Percentiles rank a stretch among this genome's conserved stretches.
phyloP scores from a whole-genome alignment of 37 sponge, comb jelly and placozoan genomes.

The Mnemiopsis leidyi region DNA sequence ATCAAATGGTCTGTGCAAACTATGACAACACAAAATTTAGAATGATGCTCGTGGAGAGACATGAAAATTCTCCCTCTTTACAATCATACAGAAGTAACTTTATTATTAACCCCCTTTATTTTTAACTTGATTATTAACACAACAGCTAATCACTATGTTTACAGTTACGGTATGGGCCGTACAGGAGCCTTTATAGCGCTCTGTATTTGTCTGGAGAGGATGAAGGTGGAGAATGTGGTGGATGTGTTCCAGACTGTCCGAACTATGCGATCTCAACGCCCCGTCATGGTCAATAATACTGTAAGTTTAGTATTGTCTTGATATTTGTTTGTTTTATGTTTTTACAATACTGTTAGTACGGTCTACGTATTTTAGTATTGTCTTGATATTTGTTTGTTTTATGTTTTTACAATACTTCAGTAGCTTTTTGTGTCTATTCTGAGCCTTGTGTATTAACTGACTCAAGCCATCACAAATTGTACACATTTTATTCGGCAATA shows the following conservation, averaged over 20 bases:
- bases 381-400: not conserved
- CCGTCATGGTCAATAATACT: slow-evolving; percentile 93
- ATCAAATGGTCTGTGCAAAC: too few species aligned
- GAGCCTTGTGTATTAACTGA: too few species aligned
- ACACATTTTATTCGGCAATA: too few species aligned
- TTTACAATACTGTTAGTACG: not conserved
- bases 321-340: not conserved
- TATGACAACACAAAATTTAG: too few species aligned
- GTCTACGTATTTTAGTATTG: not conserved
- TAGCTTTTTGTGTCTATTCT: too few species aligned
- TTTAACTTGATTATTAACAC: too few species aligned
- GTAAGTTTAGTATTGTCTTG: slow-evolving; percentile 70
- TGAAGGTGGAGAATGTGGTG: slow-evolving; percentile 76
- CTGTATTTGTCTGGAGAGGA: slow-evolving; percentile 79
- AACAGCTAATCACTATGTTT: too few species aligned
- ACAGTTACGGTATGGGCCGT: slow-evolving; percentile 90
- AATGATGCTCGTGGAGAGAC: too few species aligned
- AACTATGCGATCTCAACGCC: slow-evolving; percentile 85
- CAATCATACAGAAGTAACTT: too few species aligned
- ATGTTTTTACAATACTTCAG: not conserved
- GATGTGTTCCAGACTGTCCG: slow-evolving; percentile 95
- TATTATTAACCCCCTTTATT: too few species aligned
- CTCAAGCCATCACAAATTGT: too few species aligned
- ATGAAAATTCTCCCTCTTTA: too few species aligned
- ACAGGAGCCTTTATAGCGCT: slow-evolving; percentile 88